These are phyloP conservation scores for Orthonevra nobilis DNA, from an alignment of 2,888 invertebrate species.

Conservation along the genomic window DNA sequence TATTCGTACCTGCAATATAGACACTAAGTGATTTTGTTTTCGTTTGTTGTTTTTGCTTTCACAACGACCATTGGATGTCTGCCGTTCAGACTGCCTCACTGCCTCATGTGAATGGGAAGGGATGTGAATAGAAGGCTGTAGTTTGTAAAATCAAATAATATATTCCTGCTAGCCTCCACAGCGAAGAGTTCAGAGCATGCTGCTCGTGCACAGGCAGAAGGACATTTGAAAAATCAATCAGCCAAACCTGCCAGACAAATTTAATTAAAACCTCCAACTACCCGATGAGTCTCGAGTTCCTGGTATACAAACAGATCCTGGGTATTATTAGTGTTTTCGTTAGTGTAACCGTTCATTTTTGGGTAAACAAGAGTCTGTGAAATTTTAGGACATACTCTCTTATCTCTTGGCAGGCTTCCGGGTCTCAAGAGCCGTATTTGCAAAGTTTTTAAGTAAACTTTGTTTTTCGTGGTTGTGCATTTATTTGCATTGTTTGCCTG, in stretches of 20 bases:
- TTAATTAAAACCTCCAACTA: conserved; percentile 65
- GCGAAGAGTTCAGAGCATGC: too few relatives aligned
- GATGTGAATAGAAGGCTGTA: conserved; percentile 1
- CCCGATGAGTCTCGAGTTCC: conserved; percentile 4
- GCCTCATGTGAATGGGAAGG: background rate
- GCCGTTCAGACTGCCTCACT: background rate
- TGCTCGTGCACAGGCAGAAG: background rate
- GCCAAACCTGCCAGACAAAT: conserved; percentile 62
- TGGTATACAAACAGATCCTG: background rate
- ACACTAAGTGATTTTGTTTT: conserved; percentile 7
- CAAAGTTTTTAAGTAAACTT: too few relatives aligned
- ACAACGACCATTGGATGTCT: background rate
- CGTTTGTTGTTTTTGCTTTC: background rate
- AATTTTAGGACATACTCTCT: too few relatives aligned
- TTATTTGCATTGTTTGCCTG: too few relatives aligned
- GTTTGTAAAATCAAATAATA: conserved; percentile 38
- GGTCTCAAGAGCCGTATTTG: too few relatives aligned
- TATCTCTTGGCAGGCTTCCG: too few relatives aligned
- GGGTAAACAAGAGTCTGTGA: too few relatives aligned
- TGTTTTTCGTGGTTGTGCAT: too few relatives aligned
- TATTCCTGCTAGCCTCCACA: too few relatives aligned
- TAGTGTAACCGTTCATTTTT: too few relatives aligned
- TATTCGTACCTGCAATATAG: too few relatives aligned
- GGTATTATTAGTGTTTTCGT: too few relatives aligned
- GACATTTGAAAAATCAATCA: conserved; percentile 63